A percentile compares a stretch with the other conserved stretches of the same genome.
phyloP scores from a whole-genome alignment of 2,888 invertebrate species.

The Ectropis crepuscularia region DNA sequence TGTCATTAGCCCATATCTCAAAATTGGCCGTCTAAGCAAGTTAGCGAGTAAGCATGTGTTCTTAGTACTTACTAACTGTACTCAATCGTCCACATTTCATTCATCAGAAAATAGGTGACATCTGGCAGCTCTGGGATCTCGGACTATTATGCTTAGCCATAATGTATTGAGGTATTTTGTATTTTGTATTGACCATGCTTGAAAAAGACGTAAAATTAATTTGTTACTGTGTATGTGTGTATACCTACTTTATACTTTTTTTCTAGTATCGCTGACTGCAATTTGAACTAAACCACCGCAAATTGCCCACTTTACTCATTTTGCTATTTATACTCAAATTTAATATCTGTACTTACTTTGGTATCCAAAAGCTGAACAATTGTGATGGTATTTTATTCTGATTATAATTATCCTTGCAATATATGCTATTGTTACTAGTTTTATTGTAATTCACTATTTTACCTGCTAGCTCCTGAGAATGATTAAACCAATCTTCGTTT shows the following conservation, averaged over 20 bases:
- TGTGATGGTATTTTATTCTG: neutral
- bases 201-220: no score
- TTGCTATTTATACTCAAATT: neutral
- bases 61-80: no score
- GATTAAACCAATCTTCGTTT: neutral
- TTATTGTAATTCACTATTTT: neutral
- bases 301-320: constrained; percentile 4
- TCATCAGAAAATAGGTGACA: no score
- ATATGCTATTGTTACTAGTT: neutral
- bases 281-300: neutral
- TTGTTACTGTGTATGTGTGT: neutral
- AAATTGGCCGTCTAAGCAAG: no score
- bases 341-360: neutral
- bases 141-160: no score
- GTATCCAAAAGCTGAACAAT: neutral
- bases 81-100: no score
- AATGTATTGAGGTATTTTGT: no score
- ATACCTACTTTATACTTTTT: neutral
- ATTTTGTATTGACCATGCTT: no score
- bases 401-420: neutral
- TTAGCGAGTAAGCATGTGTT: no score
- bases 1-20: no score
- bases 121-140: no score
- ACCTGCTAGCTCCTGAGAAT: neutral
- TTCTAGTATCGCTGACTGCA: neutral